A percentile compares a stretch with the other conserved stretches of the same genome.
Conservation (phyloP, 92 coral and sea anemone species). For the Desmophyllum pertusum region DNA sequence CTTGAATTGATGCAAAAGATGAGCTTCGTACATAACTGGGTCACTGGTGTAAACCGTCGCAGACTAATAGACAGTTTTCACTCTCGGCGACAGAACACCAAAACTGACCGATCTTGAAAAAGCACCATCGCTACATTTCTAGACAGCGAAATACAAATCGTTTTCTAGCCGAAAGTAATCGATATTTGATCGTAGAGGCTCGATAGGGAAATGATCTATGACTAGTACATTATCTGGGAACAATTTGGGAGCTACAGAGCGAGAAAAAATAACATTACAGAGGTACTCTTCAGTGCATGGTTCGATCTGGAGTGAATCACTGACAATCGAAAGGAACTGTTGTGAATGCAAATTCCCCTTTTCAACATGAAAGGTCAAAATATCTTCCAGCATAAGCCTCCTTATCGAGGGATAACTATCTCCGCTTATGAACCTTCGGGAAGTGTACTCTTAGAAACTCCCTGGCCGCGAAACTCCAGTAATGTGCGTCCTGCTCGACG, state of each 20-base stretch:
- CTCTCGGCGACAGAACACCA: slow-evolving; percentile 73
- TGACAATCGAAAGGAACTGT: too few species aligned
- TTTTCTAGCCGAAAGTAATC: slow-evolving; percentile 62
- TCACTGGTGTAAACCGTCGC: slow-evolving; percentile 77
- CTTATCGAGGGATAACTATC: slow-evolving; percentile 15
- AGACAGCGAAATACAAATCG: slow-evolving; percentile 75
- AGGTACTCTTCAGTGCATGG: slow-evolving; percentile 54
- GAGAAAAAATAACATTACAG: slow-evolving; percentile 53
- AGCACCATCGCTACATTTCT: too few species aligned
- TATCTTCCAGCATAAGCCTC: slow-evolving; percentile 62
- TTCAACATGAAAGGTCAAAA: slow-evolving; percentile 5
- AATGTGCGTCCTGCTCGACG: too few species aligned
- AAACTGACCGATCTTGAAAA: too few species aligned
- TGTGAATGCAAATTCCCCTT: neutral
- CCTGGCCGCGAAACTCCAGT: too few species aligned
- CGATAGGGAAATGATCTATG: slow-evolving; percentile 81
- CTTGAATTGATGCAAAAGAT: too few species aligned
- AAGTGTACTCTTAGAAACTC: neutral
- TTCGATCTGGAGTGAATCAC: neutral
- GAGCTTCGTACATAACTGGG: slow-evolving; percentile 62
- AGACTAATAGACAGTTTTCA: slow-evolving; percentile 70
- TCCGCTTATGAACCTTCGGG: neutral
- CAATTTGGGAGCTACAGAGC: slow-evolving; percentile 52
- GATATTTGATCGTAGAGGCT: too few species aligned
- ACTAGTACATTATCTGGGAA: slow-evolving; percentile 65